A percentile compares a stretch with the other conserved stretches of the same genome.
These are phyloP conservation scores for Xenopus tropicalis DNA, from an alignment of 2,113 vertebrate genomes.

Conservation along the genomic window UCB_Xtro_10.0 CM004447.2:70116501-70117000, in stretches of 20 bases:
- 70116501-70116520: too few relatives aligned
- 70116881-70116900: constrained; percentile 29
- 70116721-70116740: background rate
- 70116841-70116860: constrained; percentile 8
- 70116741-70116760: background rate
- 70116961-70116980: background rate
- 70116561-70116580: too few relatives aligned
- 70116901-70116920: constrained; percentile 20
- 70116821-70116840: constrained; percentile 17
- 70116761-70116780: background rate
- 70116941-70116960: background rate
- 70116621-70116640: too few relatives aligned
- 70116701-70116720: background rate
- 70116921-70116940: constrained; percentile 6
- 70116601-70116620: too few relatives aligned
- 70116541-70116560: too few relatives aligned
- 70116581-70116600: too few relatives aligned
- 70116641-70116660: too few relatives aligned
- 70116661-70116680: background rate
- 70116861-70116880: constrained; percentile 18
- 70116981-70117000: constrained; percentile 10
- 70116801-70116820: constrained; percentile 2
- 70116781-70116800: background rate
- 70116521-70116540: too few relatives aligned
- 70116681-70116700: background rate